A percentile compares a stretch with the other conserved stretches of the same genome.
Evolutionary conservation across 2,888 invertebrate species (phyloP).

Genomic region (Palloptera scutellata): DNA sequence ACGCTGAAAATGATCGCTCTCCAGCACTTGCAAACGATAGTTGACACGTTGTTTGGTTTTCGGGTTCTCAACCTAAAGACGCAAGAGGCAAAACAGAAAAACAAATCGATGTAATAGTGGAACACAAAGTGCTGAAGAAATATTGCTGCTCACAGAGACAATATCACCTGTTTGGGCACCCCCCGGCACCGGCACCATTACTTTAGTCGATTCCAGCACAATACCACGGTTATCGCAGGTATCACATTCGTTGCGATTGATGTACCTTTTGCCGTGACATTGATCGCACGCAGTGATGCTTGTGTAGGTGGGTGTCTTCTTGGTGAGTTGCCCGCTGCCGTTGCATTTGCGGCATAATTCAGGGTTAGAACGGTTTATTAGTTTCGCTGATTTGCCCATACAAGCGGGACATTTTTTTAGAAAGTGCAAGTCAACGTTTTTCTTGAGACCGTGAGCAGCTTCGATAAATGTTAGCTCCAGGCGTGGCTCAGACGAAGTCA

Average conservation of each 20-base stretch:
- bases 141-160: constrained; percentile 33
- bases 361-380: constrained; percentile 46
- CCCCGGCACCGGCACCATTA: constrained; percentile 52
- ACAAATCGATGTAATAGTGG: no score
- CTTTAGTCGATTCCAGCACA: constrained; percentile 45
- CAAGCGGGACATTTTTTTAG: constrained; percentile 55
- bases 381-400: constrained; percentile 51
- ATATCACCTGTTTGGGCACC: constrained; percentile 54
- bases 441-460: constrained; percentile 55
- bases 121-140: no score
- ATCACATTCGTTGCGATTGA: constrained; percentile 54
- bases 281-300: constrained; percentile 46
- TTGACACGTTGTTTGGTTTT: constrained; percentile 50
- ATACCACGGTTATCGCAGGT: constrained; percentile 56
- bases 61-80: constrained; percentile 49
- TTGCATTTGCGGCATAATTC: constrained; percentile 59
- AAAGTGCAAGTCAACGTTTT: constrained; percentile 50
- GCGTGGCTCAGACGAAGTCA: constrained; percentile 45
- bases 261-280: constrained; percentile 56
- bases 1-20: constrained; percentile 54
- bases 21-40: constrained; percentile 50
- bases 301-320: constrained; percentile 47
- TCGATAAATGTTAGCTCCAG: constrained; percentile 54
- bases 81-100: no score
- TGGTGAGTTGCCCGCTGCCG: constrained; percentile 53